phyloP scores from a whole-genome alignment of 1,140 invertebrate genomes.

The Aphelenchoides besseyi region DNA sequence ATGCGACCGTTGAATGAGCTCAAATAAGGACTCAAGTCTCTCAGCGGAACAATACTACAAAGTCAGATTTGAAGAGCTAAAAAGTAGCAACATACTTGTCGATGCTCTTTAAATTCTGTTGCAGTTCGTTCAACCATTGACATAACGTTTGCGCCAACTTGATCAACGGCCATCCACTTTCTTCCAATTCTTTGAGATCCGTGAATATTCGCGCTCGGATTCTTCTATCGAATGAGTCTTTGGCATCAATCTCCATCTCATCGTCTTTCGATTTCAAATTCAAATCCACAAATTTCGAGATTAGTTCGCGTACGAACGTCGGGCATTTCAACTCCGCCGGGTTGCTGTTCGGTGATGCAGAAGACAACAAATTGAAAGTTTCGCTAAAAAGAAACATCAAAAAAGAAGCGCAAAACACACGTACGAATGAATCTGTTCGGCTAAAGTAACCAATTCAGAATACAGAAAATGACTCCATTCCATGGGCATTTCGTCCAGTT shows the following conservation, averaged over 20 bases:
- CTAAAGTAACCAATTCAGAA: not conserved
- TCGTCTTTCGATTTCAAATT: not conserved
- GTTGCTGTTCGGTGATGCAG: not conserved
- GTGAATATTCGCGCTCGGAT: no score
- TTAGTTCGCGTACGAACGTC: not conserved
- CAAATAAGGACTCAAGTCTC: not conserved
- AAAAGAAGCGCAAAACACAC: conserved; percentile 1
- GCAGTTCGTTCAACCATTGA: conserved; percentile 15
- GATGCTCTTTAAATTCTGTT: not conserved
- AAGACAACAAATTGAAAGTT: not conserved
- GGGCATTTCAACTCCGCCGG: not conserved
- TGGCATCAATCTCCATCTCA: conserved; percentile 6
- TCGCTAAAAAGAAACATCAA: not conserved
- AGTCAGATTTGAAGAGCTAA: no score
- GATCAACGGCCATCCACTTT: not conserved
- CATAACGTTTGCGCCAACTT: not conserved
- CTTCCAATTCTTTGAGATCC: not conserved
- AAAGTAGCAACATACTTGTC: conserved; percentile 1
- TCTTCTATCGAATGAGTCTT: no score
- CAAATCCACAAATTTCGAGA: not conserved
- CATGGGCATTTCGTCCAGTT: conserved; percentile 8
- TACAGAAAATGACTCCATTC: not conserved
- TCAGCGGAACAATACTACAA: conserved; percentile 7
- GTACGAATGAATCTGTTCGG: conserved; percentile 7
- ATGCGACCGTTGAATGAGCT: not conserved